phyloP scores from a whole-genome alignment of 2,113 vertebrate species.

The Actenoides lindsayi region DNA sequence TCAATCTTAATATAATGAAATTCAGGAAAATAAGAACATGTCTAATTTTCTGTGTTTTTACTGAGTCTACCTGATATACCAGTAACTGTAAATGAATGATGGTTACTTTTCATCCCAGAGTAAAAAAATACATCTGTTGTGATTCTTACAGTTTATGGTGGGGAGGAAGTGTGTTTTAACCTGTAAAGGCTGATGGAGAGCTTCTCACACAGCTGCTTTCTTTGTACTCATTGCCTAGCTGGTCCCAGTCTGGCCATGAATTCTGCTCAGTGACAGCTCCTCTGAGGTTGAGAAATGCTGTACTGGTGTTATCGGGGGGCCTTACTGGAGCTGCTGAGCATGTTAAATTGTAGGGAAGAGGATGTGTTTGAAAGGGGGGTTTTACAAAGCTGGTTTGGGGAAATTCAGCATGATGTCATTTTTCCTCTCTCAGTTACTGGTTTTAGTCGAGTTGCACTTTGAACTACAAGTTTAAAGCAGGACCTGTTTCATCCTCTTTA shows the following conservation, averaged over 20 bases:
- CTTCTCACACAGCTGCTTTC: background rate
- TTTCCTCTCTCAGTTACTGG: background rate
- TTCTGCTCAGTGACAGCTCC: background rate
- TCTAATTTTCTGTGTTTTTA: background rate
- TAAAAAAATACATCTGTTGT: background rate
- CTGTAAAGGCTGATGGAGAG: background rate
- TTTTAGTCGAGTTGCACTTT: background rate
- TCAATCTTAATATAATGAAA: background rate
- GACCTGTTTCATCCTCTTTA: background rate
- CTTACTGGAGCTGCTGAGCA: background rate
- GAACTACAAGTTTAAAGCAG: background rate
- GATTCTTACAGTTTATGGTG: background rate
- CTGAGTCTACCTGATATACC: background rate
- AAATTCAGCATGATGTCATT: rapidly evolving
- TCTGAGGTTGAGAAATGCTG: background rate
- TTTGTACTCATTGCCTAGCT: background rate
- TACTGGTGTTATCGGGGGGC: background rate
- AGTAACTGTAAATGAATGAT: background rate
- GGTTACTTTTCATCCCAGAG: background rate
- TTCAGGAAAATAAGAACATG: background rate
- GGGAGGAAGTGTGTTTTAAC: background rate
- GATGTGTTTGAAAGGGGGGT: background rate
- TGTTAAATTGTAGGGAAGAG: background rate
- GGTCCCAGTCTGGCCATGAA: background rate
- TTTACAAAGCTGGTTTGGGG: background rate